phyloP scores from a whole-genome alignment of 2,113 vertebrate genomes.

The Cairina moschata region DNA sequence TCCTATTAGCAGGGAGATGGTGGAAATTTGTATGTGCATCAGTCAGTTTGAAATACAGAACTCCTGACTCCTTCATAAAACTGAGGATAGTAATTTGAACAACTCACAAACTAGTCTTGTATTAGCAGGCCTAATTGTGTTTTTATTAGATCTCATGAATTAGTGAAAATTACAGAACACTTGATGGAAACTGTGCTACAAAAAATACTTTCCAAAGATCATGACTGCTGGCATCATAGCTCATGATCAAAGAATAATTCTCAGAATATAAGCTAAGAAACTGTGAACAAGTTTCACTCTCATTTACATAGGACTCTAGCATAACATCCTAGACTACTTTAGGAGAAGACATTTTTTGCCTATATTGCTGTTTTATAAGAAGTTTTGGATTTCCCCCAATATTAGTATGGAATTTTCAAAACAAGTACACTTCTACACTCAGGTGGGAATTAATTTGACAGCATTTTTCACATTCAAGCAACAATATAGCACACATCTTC shows the following conservation, averaged over 20 bases:
- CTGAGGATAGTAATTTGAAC: neutral
- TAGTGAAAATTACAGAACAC: neutral
- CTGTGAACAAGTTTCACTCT: conserved; percentile 42
- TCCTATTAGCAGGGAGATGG: neutral
- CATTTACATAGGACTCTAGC: conserved; percentile 29
- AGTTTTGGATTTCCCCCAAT: neutral
- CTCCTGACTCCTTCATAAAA: neutral
- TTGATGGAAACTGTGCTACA: conserved; percentile 7
- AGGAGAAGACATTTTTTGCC: neutral
- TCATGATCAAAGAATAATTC: conserved; percentile 25
- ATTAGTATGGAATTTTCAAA: conserved; percentile 13
- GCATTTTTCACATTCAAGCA: neutral
- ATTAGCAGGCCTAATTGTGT: neutral
- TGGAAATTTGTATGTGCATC: neutral
- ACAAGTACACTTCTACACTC: neutral
- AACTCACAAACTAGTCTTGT: neutral
- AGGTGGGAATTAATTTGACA: neutral
- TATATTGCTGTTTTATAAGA: neutral
- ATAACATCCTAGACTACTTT: neutral
- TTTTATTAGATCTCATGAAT: neutral
- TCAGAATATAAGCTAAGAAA: conserved; percentile 40
- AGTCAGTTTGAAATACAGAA: neutral
- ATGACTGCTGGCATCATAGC: neutral
- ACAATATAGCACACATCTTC: neutral
- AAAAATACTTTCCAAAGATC: conserved; percentile 40